Evolutionary conservation across 2,113 vertebrate genomes (phyloP), one percentile per base, ranked within the genome.

Genomic region (Microcebus ravelobensis): DNA sequence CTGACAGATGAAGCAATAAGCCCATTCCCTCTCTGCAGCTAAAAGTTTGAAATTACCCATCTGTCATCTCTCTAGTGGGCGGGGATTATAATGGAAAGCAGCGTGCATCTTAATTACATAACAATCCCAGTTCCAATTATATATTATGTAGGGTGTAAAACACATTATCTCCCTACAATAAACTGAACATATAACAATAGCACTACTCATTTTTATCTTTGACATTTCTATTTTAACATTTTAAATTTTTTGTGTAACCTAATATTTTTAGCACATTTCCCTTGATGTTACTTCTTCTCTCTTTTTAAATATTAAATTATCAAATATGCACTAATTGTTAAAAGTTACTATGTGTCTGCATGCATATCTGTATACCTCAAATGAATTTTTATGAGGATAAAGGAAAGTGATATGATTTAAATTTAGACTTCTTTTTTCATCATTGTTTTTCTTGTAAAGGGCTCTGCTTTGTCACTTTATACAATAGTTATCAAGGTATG

Each of bases 1-100:
- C 95, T 97, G 95, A 96, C 97, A 97, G 96, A 96, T 94, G 96
- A 97, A 96, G 95, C 97, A 96, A 96, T 97, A 95, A 96, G 70
- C 90, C 31, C 70, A 57, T 96, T 96, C 91, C 61, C 84, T 95
- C 50, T 94, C 76, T 90, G 50, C 84, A 96, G 65, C 71, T 97
- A 94, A 97, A 97, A 96, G 91, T 92, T 90, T 77, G 39, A 96
- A 96, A 97, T 98, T 94, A 94, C 81, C 97, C 97, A 97, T 97
- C 94, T 97, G 95, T 97, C 97, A 96, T 90, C 84, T 95, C 94
- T 97, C 87, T 92, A 87, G 87, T 96, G 87, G 80, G 92, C 48
- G 80, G 90, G 57, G 92, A 95, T 94, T 87, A 87, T 95, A 90
- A 96, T 87, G 68, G 50, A 95, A 95, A 50, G 57, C 76, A 90